Base-by-base conservation (phyloP, 2,113 vertebrate genomes). In the Pithys albifrons region DNA sequence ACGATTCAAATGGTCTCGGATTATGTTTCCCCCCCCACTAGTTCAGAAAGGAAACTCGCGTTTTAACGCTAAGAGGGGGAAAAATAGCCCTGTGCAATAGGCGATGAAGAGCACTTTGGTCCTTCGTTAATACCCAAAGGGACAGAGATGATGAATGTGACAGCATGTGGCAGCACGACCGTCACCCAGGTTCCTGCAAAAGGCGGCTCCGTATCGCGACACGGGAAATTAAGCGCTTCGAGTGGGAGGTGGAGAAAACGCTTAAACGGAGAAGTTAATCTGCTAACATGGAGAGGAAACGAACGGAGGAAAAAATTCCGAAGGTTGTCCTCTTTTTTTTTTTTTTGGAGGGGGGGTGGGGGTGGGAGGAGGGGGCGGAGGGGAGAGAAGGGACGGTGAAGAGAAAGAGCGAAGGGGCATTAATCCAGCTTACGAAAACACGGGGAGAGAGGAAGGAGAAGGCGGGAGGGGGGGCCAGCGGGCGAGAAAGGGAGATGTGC, bases 171-270 rank as follows among this genome's bases (percentile, higher is more conserved):
- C 91, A 83, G 84, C 89, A 78, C 33, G 75, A 84, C 91, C 93
- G 80, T 89, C 91, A 92, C 91, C 87, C 91, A 43, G 95, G 87
- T 71, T 94, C 73, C 93, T 93, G 81, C 80, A 81, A 91, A 84
- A 96, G 95, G 91, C 87, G 84, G 89, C 91, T 94, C 73, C 73
- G 19, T 92, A 96, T 84, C 91, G 93, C 89, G 96, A 96, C 92
- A 96, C 43, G 90, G 83, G 92, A 95, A 94, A 95, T 85, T 19
- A 85, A 66, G 52, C 87, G 81, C 80, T 87, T 86, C 39, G 87
- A 93, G 93, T 59, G 52, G 79, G 78, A 91, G 87, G 89, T 83
- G 70, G 74, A 91, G 71, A 78, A 86, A 86, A 80, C 75, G 79
- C 83, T 88, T 86, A 80, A 95, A 94, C 67, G 16, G 75, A 54